phyloP scores from a whole-genome alignment of 2,888 invertebrate species.

The Eilema depressum region DNA sequence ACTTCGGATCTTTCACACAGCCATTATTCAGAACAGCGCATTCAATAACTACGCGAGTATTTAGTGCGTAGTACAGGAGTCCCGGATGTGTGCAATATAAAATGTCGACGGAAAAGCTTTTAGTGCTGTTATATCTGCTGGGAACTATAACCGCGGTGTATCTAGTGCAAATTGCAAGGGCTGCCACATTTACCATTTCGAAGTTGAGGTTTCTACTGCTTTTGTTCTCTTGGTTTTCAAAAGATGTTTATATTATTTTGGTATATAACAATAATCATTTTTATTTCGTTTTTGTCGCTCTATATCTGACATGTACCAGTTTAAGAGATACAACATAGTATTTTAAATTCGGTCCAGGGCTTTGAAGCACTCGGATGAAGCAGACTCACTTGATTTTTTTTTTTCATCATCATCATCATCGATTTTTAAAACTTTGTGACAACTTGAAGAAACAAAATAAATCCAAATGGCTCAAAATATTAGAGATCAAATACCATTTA shows the following conservation, averaged over 20 bases:
- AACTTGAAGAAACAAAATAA: too few relatives aligned
- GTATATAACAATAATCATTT: background rate
- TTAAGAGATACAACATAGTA: too few relatives aligned
- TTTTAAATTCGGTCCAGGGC: too few relatives aligned
- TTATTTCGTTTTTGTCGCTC: too few relatives aligned
- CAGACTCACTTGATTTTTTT: too few relatives aligned
- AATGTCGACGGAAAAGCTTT: conserved; percentile 80
- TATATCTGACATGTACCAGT: too few relatives aligned
- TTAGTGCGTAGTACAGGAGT: conserved; percentile 24
- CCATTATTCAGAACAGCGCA: conserved; percentile 12
- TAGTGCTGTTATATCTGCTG: conserved; percentile 76
- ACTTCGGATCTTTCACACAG: background rate
- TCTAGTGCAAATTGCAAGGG: conserved; percentile 33
- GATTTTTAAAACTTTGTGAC: too few relatives aligned
- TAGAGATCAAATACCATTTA: too few relatives aligned
- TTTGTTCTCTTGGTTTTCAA: background rate
- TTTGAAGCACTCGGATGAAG: too few relatives aligned
- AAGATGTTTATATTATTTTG: background rate
- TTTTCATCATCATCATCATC: too few relatives aligned
- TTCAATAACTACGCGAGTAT: conserved; percentile 18
- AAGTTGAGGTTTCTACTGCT: background rate
- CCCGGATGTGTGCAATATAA: conserved; percentile 75
- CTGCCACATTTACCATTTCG: conserved; percentile 16
- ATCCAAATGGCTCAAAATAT: too few relatives aligned
- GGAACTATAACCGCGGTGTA: conserved; percentile 63